Evolutionary conservation across 2,797 vertebrate genomes (phyloP), one percentile per base, ranked within the genome.

Genomic region (Discoglossus pictus): DNA sequence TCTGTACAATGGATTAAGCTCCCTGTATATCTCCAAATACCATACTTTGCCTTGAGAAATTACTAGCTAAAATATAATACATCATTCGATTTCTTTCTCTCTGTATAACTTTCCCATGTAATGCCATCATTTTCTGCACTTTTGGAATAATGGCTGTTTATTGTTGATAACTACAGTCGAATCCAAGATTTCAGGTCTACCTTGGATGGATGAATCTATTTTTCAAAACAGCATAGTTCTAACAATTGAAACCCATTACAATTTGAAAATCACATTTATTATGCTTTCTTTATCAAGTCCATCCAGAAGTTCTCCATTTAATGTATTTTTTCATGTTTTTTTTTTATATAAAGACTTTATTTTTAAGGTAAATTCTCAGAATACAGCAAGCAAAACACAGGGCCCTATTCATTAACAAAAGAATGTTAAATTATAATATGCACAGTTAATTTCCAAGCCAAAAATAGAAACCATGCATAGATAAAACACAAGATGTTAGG

Each of bases 181-280:
- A 72, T 53, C 6, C 11, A 64, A 72, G 73, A 69, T 74, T 66
- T 67, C 73, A 79, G 65, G 74, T 75, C 61, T 71, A 73, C 74
- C 64, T 71, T 73, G 58, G 74, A 79, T 74, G 81, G 75, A 81
- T 74, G 60, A 82, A 82, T 80, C 75, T 75, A 75, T 76, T 77
- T 76, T 73, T 6, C 65, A 68, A n/a, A 84, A 83, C 73, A 81
- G 73, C 64, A 47, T 82, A 65, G 75, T 77, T 79, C 69, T 82
- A 83, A 86, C 76, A 86, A 87, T 85, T 82, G 79, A 83, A 83
- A 84, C 79, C 79, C 82, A 82, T 86, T 84, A 87, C 84, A 84
- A 87, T 44, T 50, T 78, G 80, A 81, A 86, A 71, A 71, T 64
- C 68, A 65, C 61, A 65, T 71, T 71, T 71, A 71, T 71, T 71